These are phyloP conservation scores for Rhinoraja longicauda DNA, from an alignment of 2,797 vertebrate genomes.

Conservation along the genomic window DNA sequence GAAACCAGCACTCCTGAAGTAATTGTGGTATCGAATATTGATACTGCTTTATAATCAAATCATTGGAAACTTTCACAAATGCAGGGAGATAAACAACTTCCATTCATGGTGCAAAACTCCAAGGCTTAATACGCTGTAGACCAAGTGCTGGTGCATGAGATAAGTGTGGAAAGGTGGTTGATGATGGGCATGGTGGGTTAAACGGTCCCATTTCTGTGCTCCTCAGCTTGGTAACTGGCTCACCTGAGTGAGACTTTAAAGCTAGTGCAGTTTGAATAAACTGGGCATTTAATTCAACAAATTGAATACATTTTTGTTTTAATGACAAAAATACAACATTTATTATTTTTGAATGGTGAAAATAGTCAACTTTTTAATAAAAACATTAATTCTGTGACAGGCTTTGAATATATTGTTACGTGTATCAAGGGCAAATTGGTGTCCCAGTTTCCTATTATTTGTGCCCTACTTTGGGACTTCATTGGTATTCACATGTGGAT, in stretches of 20 bases:
- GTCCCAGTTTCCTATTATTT: conserved; percentile 14
- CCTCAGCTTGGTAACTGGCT: no score
- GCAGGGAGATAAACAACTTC: not conserved
- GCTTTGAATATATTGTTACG: not conserved
- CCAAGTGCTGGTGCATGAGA: no score
- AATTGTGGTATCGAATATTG: no score
- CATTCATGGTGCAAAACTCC: not conserved
- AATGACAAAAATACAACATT: not conserved
- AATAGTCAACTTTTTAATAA: not conserved
- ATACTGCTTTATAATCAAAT: no score
- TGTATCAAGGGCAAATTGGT: conserved; percentile 18
- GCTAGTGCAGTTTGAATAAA: not conserved
- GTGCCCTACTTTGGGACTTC: not conserved
- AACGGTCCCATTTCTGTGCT: no score
- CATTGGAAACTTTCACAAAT: not conserved
- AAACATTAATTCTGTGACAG: not conserved
- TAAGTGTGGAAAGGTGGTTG: no score
- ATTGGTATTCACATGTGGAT: conserved; percentile 34
- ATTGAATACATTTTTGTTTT: not conserved
- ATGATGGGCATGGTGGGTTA: no score
- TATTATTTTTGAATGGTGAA: not conserved
- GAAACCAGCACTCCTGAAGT: no score
- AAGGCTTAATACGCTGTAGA: no score
- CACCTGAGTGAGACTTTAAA: not conserved
- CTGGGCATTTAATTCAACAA: not conserved